phyloP scores from a whole-genome alignment of 2,888 invertebrate species.

The Polydrusus cervinus region DNA sequence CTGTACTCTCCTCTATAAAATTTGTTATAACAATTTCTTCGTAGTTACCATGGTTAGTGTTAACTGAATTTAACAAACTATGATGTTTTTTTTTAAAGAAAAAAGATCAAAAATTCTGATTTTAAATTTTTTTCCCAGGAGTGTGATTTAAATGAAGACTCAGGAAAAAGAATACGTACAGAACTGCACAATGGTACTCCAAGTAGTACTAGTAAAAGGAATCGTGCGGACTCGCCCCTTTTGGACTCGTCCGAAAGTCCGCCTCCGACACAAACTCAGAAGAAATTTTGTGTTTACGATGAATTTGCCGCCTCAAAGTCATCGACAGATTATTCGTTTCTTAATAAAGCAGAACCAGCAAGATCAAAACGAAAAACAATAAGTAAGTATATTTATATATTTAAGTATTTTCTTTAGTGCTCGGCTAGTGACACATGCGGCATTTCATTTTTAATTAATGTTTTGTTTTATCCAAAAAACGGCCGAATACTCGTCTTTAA shows the following conservation, averaged over 20 bases:
- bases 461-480: no score
- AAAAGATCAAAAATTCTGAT: background rate
- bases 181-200: conserved; percentile 51
- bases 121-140: conserved; percentile 46
- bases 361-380: conserved; percentile 59
- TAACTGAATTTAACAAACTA: no score
- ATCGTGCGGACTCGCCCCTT: conserved; percentile 58
- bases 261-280: conserved; percentile 51
- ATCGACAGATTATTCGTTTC: conserved; percentile 59
- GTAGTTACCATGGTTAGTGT: no score
- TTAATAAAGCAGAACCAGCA: conserved; percentile 47
- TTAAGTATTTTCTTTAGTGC: background rate
- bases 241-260: conserved; percentile 29
- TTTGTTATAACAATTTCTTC: no score
- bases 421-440: no score
- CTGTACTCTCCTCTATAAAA: no score
- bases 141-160: conserved; percentile 59
- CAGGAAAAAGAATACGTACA: conserved; percentile 62
- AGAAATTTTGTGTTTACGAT: conserved; percentile 66
- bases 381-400: conserved; percentile 59
- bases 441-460: no score
- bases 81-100: no score
- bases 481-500: no score
- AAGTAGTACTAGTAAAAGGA: conserved; percentile 55
- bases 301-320: conserved; percentile 66